Base-by-base conservation (phyloP, 2,113 vertebrate genomes). In the Lycocorax pyrrhopterus region DNA sequence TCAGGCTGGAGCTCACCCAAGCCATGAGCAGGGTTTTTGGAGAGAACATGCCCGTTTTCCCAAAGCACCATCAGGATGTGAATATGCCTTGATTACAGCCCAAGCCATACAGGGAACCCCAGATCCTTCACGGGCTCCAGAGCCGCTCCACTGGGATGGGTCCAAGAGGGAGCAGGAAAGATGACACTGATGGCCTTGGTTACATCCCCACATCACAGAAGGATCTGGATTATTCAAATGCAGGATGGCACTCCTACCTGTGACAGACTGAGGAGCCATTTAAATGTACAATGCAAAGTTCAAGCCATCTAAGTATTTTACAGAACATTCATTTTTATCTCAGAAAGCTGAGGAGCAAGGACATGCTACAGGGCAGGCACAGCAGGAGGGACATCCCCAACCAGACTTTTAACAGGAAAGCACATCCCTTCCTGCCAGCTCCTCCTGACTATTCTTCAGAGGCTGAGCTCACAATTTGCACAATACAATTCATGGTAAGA, bases 401-500 rank as follows among this genome's bases (percentile, higher is more conserved):
- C 20, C 20, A 67, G 37, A 20, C 16, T 43, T 62, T 18, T 15
- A 21, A 12, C 9, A 4, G 32, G 21, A 19, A 62, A 52, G 39
- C 9, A 16, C 15, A 32, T 56, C 16, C 56, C 43, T 49, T 56
- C 35, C 64, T 52, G n/a, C 47, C 58, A 53, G 43, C 37, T 44
- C 3, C 60, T 62, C 7, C 60, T 39, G 25, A 7, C 52, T 37
- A 33, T 4, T 35, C 60, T 32, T 13, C 6, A 22, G 37, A 58
- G 77, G 15, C 51, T 41, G 20, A 72, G 10, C 30, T 44, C 37
- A 6, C 11, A 4, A 4, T 67, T 16, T 37, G 35, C 53, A 43
- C 58, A 23, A 5, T 13, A 56, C 4, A 64, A 23, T 11, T 43
- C 21, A 6, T 0, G 1, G 32, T 0, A 22, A 51, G 26, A 32